These are phyloP conservation scores for Magallana angulata DNA, from an alignment of 1,140 invertebrate species.

Conservation along the genomic window DNA sequence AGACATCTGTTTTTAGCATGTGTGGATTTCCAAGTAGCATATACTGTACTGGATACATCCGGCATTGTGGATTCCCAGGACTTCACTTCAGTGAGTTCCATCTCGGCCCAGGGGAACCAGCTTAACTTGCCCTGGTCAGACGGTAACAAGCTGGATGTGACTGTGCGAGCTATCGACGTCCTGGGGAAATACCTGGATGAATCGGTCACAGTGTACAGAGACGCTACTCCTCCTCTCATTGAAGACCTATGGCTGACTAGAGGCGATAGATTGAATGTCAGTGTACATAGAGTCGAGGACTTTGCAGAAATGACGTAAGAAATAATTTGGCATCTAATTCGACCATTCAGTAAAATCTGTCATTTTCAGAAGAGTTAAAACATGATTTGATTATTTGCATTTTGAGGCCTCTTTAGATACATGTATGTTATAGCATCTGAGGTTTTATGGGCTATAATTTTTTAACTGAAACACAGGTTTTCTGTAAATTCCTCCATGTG, in stretches of 20 bases:
- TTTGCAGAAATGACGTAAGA: conserved; percentile 11
- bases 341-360: too few species aligned
- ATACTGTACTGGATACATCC: conserved; percentile 13
- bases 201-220: conserved; percentile 42
- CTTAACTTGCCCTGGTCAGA: conserved; percentile 46
- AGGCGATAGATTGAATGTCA: conserved; percentile 43
- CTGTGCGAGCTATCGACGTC: conserved; percentile 45
- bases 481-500: too few species aligned
- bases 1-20: conserved; percentile 28
- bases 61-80: conserved; percentile 25
- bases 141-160: conserved; percentile 43
- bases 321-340: too few species aligned
- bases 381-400: too few species aligned
- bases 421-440: too few species aligned
- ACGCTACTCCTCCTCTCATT: conserved; percentile 47
- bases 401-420: too few species aligned
- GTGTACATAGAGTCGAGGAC: conserved; percentile 47
- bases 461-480: too few species aligned
- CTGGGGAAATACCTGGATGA: conserved; percentile 41
- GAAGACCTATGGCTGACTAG: conserved; percentile 54
- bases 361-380: too few species aligned
- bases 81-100: conserved; percentile 48
- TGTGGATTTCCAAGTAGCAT: conserved; percentile 52
- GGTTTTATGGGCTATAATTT: too few species aligned
- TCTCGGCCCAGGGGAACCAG: conserved; percentile 42